Percentiles rank a stretch among this genome's conserved stretches.
These are phyloP conservation scores for Diadophis punctatus DNA, from an alignment of 2,113 vertebrate species.

Conservation along the genomic window DNA sequence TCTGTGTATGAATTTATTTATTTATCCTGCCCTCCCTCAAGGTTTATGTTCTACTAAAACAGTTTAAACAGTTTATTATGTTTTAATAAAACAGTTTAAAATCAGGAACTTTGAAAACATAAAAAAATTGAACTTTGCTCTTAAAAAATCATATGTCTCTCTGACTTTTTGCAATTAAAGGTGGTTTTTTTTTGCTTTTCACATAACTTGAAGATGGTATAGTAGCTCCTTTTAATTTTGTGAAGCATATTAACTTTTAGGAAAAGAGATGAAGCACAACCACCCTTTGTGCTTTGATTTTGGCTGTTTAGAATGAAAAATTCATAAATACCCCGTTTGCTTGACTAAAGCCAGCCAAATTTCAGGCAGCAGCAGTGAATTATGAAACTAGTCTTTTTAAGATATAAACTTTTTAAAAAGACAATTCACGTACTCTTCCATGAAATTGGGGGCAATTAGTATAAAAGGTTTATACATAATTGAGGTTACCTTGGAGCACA, in stretches of 20 bases:
- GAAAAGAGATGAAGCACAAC: neutral
- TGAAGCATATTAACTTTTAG: neutral
- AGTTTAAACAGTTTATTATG: neutral
- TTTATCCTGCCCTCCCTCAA: neutral
- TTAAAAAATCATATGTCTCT: neutral
- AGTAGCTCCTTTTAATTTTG: neutral
- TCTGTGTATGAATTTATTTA: neutral
- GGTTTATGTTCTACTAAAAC: neutral
- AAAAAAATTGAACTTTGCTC: neutral
- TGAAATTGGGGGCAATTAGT: neutral
- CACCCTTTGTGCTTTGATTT: neutral
- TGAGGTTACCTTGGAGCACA: neutral
- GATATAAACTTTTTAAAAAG: neutral
- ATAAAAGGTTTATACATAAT: neutral
- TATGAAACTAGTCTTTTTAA: neutral
- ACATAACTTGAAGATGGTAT: neutral
- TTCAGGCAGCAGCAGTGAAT: neutral
- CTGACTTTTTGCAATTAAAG: neutral
- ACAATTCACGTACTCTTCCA: neutral
- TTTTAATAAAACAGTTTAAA: neutral
- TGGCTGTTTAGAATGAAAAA: neutral
- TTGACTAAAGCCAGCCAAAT: neutral
- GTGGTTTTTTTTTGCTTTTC: neutral
- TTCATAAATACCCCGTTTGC: neutral
- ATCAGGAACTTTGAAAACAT: neutral